phyloP scores from a whole-genome alignment of 2,797 vertebrate species.

The Lateolabrax maculatus region DNA sequence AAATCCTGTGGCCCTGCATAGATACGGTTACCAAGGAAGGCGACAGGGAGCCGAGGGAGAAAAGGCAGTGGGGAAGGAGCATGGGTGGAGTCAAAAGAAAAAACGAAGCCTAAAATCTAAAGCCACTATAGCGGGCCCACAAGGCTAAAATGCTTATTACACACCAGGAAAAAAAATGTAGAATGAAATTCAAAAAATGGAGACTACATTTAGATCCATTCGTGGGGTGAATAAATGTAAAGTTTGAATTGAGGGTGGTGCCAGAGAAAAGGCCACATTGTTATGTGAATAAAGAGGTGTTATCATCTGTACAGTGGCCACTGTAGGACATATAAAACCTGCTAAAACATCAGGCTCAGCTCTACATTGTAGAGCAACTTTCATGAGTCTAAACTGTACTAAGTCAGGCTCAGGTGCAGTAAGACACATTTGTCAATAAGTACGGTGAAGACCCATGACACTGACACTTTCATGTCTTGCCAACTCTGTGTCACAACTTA shows the following conservation, averaged over 20 bases:
- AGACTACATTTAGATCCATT: neutral
- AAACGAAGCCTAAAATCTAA: slow-evolving; percentile 19
- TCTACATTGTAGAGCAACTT: neutral
- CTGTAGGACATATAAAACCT: neutral
- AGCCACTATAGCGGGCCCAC: neutral
- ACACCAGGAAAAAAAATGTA: neutral
- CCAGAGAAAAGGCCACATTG: neutral
- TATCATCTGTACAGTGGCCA: neutral
- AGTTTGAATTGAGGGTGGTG: neutral
- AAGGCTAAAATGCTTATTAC: neutral
- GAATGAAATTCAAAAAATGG: neutral
- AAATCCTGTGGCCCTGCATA: slow-evolving; percentile 47
- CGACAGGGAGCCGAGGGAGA: slow-evolving; percentile 30
- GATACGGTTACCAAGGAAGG: slow-evolving; percentile 63
- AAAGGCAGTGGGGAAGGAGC: slow-evolving; percentile 24
- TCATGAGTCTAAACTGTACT: neutral
- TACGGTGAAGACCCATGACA: neutral
- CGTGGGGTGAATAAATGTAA: neutral
- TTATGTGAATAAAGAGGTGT: neutral
- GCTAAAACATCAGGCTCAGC: neutral
- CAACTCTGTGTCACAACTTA: too few species aligned
- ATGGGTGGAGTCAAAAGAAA: slow-evolving; percentile 3
- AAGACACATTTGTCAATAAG: neutral
- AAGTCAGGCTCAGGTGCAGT: neutral
- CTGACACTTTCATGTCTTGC: neutral